phyloP scores from a whole-genome alignment of 1,140 invertebrate species.

The Orchestia grillus region DNA sequence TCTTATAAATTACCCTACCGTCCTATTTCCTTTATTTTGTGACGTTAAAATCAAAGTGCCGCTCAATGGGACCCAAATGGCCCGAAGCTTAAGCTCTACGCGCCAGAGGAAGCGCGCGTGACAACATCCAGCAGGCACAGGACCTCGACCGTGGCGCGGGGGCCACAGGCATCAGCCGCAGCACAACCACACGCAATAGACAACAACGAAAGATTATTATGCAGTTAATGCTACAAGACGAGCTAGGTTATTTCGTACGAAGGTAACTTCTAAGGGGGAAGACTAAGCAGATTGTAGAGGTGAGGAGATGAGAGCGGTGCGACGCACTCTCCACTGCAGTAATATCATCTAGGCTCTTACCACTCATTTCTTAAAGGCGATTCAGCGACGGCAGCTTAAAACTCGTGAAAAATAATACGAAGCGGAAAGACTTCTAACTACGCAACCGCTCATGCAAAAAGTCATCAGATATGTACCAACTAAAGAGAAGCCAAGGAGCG shows the following conservation, averaged over 20 bases:
- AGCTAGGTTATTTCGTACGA: background rate
- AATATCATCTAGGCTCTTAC: background rate
- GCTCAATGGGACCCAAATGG: too few species aligned
- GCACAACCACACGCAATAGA: too few species aligned
- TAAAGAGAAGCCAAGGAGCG: background rate
- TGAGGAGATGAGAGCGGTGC: background rate
- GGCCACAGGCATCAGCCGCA: too few species aligned
- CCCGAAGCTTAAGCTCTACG: too few species aligned
- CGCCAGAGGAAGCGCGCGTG: too few species aligned
- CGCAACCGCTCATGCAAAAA: background rate
- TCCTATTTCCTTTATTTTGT: too few species aligned
- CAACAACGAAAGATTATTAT: background rate
- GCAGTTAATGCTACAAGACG: background rate
- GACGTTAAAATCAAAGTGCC: too few species aligned
- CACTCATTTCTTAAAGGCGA: background rate
- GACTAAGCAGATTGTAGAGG: background rate
- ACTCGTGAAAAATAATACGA: background rate
- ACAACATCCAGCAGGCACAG: too few species aligned
- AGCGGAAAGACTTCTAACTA: background rate
- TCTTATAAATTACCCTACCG: too few species aligned
- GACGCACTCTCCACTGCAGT: background rate
- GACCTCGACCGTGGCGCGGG: too few species aligned
- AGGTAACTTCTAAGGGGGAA: background rate
- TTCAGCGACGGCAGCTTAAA: background rate
- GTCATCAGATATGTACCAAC: background rate